These are phyloP conservation scores for Exocentrus adspersus DNA, from an alignment of 2,888 invertebrate genomes.

Conservation along the genomic window DNA sequence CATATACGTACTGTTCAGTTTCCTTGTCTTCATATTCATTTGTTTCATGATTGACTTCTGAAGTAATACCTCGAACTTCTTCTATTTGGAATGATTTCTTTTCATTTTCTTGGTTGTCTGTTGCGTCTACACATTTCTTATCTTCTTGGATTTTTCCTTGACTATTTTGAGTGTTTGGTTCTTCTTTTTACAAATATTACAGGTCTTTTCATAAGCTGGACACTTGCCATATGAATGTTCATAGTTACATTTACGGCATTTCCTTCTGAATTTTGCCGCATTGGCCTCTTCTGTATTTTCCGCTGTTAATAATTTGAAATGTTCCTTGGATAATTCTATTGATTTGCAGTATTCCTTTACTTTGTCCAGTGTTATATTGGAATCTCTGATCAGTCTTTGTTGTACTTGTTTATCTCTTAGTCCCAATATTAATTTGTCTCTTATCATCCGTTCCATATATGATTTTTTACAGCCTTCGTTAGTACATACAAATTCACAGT, in stretches of 20 bases:
- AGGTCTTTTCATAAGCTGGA: constrained; percentile 16
- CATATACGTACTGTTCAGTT: neutral
- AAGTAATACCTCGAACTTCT: no score
- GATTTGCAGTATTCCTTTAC: constrained; percentile 2
- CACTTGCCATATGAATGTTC: constrained; percentile 1
- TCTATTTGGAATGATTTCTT: no score
- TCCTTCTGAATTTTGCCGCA: neutral
- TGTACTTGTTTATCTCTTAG: constrained; percentile 1
- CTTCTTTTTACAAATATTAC: constrained; percentile 7
- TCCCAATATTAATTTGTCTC: neutral
- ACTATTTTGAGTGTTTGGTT: no score
- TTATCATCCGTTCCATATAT: neutral
- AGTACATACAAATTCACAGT: neutral
- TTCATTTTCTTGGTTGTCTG: no score
- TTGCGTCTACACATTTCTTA: no score
- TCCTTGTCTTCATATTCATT: no score
- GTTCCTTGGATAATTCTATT: constrained; percentile 13
- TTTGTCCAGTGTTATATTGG: neutral
- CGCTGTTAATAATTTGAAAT: constrained; percentile 9
- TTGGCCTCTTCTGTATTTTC: constrained; percentile 16
- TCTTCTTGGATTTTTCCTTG: no score
- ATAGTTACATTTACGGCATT: neutral
- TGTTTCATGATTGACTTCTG: no score
- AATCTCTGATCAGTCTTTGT: neutral
- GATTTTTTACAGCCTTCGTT: neutral